These are phyloP conservation scores for Eupelmus urozonus DNA, from an alignment of 2,888 invertebrate species.

Conservation along the genomic window DNA sequence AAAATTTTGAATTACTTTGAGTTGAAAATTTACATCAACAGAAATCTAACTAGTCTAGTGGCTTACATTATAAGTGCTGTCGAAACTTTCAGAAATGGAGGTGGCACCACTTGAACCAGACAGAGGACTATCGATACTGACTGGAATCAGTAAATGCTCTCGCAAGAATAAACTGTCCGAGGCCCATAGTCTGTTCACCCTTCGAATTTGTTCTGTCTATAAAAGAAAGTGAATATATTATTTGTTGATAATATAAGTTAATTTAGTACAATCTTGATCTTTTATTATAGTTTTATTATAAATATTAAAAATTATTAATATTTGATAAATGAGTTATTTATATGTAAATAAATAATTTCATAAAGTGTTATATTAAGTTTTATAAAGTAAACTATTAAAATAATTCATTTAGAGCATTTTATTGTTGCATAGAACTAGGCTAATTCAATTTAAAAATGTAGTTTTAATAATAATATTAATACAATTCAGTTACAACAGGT, in stretches of 20 bases:
- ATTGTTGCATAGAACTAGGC: too few species aligned
- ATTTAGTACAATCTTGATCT: neutral
- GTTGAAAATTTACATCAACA: neutral
- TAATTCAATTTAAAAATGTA: too few species aligned
- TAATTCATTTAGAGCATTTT: too few species aligned
- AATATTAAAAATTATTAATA: neutral
- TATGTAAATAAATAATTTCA: too few species aligned
- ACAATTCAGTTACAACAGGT: too few species aligned
- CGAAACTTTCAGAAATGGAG: conserved; percentile 62
- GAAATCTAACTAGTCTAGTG: conserved; percentile 8
- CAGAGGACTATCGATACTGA: conserved; percentile 83
- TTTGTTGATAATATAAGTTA: conserved; percentile 3
- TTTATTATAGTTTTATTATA: neutral
- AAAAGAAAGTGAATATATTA: conserved; percentile 69
- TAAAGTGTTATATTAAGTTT: too few species aligned
- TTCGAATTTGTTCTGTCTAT: conserved; percentile 95
- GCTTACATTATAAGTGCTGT: conserved; percentile 59
- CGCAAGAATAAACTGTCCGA: conserved; percentile 95
- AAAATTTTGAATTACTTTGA: conserved; percentile 52
- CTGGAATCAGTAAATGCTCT: conserved; percentile 92
- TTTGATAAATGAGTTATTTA: neutral
- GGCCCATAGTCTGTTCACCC: conserved; percentile 94
- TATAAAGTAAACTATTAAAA: too few species aligned
- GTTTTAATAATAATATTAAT: too few species aligned
- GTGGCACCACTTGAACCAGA: conserved; percentile 62